Base-by-base conservation (phyloP, 53 echinoderm and acorn worm genomes). In the Apostichopus leukothele region DNA sequence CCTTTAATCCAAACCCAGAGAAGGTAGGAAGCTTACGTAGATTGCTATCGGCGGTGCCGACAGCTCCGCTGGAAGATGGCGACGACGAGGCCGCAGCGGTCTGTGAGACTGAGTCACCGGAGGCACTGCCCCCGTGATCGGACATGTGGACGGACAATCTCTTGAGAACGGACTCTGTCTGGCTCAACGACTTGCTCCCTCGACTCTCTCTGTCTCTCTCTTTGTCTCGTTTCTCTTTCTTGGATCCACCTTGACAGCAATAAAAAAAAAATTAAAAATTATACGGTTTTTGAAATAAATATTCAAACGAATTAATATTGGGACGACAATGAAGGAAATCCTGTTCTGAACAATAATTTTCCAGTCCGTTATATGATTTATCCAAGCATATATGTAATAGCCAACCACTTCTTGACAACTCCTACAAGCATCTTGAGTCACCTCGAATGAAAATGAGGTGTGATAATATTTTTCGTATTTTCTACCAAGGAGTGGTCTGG, bases 221-320 rank as follows among this genome's bases (percentile, higher is more conserved):
- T 26, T 50, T 68, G 50, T 86, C 71, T 18, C 71, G 67, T 68
- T 68, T 86, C 67, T 86, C 86, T 9, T 86, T 86, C 71, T 86
- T 86, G 9, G 81, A 81, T n/a, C 81, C 81, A 81, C 81, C 81
- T 81, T 22, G 22, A 5, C 21, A 10, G 6, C 13, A 52, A 53
- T 11, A 19, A 13, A 79, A 8, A 21, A 21, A 23, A 0, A 18
- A 80, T 80, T 1, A 57, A 21, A 52, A 16, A 81, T 10, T 54
- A 55, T 10, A 57, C 6, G 10, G 10, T 57, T 57, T 57, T 9
- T 57, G 1, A 11, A 77, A 9, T 16, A 77, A 8, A 16, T 51
- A 77, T 50, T 26, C 52, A 75, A 4, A 67, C 68, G 1, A 14
- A 14, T 67, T 67, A n/a, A 67, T 67, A 4, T n/a, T 67, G n/a